Percentiles rank a stretch among this genome's conserved stretches.
Evolutionary conservation across 2,113 vertebrate species (phyloP).

Genomic region (Echinops telfairi): DNA sequence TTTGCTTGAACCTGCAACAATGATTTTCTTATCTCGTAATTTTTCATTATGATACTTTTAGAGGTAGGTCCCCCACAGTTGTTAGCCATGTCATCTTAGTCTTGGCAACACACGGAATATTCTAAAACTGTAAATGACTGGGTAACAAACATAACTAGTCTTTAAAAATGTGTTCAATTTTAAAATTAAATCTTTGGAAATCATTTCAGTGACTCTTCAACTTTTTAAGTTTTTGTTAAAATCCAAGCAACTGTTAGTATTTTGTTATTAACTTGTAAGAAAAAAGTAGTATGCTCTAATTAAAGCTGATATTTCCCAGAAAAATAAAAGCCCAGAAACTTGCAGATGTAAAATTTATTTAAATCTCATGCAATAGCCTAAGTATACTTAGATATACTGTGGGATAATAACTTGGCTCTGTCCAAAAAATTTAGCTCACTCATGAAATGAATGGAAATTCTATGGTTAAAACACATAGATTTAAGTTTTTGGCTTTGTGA

Average conservation of each 20-base stretch:
- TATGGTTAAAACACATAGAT: constrained; percentile 83
- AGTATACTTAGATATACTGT: constrained; percentile 85
- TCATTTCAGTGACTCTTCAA: constrained; percentile 72
- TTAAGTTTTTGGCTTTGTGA: constrained; percentile 76
- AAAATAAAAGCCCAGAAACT: constrained; percentile 88
- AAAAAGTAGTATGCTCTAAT: constrained; percentile 26
- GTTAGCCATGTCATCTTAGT: constrained; percentile 20
- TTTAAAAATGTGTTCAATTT: constrained; percentile 69
- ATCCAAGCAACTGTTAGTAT: constrained; percentile 76
- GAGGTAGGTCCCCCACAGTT: constrained; percentile 52
- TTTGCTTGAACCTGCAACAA: constrained; percentile 63
- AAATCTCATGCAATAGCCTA: constrained; percentile 88
- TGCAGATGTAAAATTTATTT: constrained; percentile 89
- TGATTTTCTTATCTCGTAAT: constrained; percentile 45
- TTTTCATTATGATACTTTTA: constrained; percentile 30
- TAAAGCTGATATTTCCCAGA: constrained; percentile 78
- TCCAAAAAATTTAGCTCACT: constrained; percentile 85
- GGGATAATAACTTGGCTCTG: constrained; percentile 86
- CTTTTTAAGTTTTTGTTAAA: constrained; percentile 71
- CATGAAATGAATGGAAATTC: constrained; percentile 86
- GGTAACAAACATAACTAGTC: constrained; percentile 54
- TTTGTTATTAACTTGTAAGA: constrained; percentile 65
- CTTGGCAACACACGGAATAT: constrained; percentile 74
- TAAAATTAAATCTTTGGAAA: constrained; percentile 64
- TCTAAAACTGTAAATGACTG: constrained; percentile 70